phyloP scores from a whole-genome alignment of 2,888 invertebrate genomes.

The Sarcophaga caerulescens region DNA sequence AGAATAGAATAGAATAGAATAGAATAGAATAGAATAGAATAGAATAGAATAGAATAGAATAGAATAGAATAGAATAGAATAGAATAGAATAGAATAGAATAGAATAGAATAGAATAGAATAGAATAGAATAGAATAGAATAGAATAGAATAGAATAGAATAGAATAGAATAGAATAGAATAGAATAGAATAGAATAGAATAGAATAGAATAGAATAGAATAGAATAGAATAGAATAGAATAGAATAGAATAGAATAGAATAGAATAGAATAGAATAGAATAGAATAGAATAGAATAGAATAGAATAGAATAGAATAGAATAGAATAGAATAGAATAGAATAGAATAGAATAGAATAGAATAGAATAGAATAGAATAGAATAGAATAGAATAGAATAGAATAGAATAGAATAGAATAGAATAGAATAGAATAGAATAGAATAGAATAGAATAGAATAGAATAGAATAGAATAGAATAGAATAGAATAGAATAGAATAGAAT shows the following conservation, averaged over 20 bases:
- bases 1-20: conserved; percentile 42
- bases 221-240: conserved; percentile 40
- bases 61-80: conserved; percentile 41
- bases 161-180: conserved; percentile 24
- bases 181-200: conserved; percentile 23
- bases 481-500: conserved; percentile 32
- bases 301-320: conserved; percentile 39
- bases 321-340: conserved; percentile 42
- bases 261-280: conserved; percentile 39
- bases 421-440: conserved; percentile 34
- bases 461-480: conserved; percentile 25
- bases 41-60: conserved; percentile 46
- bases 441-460: conserved; percentile 31
- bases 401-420: conserved; percentile 39
- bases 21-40: conserved; percentile 44
- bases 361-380: conserved; percentile 38
- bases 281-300: conserved; percentile 36
- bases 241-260: conserved; percentile 43
- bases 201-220: conserved; percentile 29
- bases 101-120: conserved; percentile 32
- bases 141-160: conserved; percentile 18
- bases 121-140: conserved; percentile 34
- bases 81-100: conserved; percentile 40
- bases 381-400: conserved; percentile 39
- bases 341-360: conserved; percentile 40